Conservation (phyloP, 2,113 vertebrate genomes). For the Hystrix cristata region DNA sequence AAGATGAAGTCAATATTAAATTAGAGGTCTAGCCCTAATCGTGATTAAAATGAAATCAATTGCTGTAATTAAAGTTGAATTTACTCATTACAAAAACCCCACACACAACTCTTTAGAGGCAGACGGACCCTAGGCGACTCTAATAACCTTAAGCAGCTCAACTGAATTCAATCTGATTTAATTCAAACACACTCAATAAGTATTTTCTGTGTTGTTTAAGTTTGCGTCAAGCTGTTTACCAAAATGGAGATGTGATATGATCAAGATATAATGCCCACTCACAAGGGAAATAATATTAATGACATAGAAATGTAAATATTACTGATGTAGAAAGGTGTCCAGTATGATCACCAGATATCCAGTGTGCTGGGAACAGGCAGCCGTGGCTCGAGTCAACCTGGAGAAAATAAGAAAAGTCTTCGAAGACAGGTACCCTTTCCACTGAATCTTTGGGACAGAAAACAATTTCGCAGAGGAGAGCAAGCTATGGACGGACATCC, state of each 20-base stretch:
- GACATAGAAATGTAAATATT: not conserved
- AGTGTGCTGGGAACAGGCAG: accelerated
- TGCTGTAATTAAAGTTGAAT: constrained; percentile 25
- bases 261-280: not conserved
- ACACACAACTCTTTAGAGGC: not conserved
- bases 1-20: not conserved
- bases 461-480: accelerated
- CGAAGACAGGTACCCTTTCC: not conserved
- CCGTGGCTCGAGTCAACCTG: not conserved
- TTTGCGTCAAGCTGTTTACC: not conserved
- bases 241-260: not conserved
- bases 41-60: constrained; percentile 49
- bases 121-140: not conserved
- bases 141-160: not conserved
- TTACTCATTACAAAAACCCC: not conserved
- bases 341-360: not conserved
- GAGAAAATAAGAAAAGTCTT: not conserved
- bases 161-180: not conserved
- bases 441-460: too few relatives aligned
- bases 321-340: not conserved
- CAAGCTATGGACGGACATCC: accelerated
- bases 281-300: not conserved
- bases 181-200: not conserved
- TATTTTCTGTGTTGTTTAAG: not conserved
- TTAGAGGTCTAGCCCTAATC: not conserved